phyloP scores from a whole-genome alignment of 2,797 vertebrate genomes.

The Girardinus metallicus region DNA sequence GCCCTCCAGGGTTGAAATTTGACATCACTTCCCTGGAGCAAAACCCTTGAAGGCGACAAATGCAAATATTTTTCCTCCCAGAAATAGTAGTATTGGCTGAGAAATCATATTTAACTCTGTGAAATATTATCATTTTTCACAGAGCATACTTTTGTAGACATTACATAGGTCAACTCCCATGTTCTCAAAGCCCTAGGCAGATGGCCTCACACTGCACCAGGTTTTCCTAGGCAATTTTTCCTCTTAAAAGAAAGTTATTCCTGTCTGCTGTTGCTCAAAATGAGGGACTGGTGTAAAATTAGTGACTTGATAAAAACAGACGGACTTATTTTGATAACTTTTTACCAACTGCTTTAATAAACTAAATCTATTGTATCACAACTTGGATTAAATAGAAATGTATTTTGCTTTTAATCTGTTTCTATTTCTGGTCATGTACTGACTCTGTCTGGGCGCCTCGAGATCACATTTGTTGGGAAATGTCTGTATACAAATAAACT shows the following conservation, averaged over 20 bases:
- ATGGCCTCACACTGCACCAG: background rate
- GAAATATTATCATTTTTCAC: too few relatives aligned
- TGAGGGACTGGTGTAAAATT: background rate
- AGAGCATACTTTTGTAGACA: too few relatives aligned
- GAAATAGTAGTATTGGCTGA: background rate
- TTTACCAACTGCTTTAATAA: background rate
- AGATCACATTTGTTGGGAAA: background rate
- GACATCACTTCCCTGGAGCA: background rate
- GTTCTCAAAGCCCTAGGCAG: background rate
- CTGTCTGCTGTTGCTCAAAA: background rate
- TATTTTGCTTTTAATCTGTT: background rate
- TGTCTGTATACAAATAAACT: slow-evolving; percentile 1
- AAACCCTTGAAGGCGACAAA: background rate
- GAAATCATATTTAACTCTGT: background rate
- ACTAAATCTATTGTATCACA: background rate
- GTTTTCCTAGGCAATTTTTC: background rate
- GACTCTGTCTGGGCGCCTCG: background rate
- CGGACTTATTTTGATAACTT: background rate
- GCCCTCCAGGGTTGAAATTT: background rate
- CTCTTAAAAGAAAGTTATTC: background rate
- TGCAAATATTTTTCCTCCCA: background rate
- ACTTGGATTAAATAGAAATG: background rate
- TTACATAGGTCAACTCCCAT: too few relatives aligned
- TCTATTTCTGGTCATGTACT: background rate
- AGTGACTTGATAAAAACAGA: background rate